phyloP scores from a whole-genome alignment of 2,113 vertebrate genomes.

The Carassius gibelio region DNA sequence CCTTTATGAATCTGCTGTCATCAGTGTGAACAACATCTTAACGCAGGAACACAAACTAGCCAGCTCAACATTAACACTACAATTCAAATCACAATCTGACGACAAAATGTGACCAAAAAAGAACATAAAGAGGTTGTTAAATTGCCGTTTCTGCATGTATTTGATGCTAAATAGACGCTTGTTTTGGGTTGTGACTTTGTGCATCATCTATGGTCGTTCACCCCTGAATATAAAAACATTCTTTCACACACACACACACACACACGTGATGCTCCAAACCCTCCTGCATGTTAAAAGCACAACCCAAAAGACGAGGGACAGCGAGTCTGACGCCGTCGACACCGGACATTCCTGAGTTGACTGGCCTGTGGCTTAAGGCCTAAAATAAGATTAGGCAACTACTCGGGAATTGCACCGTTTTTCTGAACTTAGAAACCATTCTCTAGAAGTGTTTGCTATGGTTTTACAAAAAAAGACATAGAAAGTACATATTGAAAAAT shows the following conservation, averaged over 20 bases:
- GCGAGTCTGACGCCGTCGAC: not conserved
- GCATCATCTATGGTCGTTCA: not conserved
- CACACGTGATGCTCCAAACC: not conserved
- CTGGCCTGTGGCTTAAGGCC: not conserved
- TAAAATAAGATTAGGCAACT: conserved; percentile 40
- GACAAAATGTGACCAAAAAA: too few relatives aligned
- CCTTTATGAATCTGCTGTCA: too few relatives aligned
- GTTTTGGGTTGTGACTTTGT: not conserved
- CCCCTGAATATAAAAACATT: not conserved
- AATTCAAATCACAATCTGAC: too few relatives aligned
- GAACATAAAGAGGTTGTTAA: too few relatives aligned
- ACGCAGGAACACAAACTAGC: not conserved
- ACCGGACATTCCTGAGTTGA: conserved; percentile 15
- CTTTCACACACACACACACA: not conserved
- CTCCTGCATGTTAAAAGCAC: not conserved
- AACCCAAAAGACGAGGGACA: not conserved
- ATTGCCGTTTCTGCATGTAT: too few relatives aligned
- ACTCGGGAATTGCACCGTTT: not conserved
- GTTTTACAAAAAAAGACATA: not conserved
- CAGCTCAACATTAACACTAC: not conserved
- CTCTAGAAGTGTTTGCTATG: not conserved
- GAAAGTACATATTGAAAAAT: not conserved
- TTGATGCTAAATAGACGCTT: not conserved
- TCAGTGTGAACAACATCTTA: not conserved
- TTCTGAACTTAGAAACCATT: not conserved